Conservation (phyloP, 2,888 invertebrate genomes). For the Microctonus brassicae region DNA sequence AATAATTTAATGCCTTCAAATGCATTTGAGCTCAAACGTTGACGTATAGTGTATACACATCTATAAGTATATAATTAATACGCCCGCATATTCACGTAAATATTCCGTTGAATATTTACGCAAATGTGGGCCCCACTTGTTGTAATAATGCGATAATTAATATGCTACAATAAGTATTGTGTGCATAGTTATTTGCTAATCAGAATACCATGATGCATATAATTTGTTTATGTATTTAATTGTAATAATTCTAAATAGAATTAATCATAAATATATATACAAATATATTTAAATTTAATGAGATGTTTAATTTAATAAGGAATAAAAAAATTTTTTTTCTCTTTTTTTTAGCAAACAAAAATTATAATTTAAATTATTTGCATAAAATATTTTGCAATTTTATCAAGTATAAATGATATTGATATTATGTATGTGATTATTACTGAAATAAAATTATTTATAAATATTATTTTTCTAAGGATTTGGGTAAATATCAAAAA, state of each 20-base stretch:
- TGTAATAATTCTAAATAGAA: too few relatives aligned
- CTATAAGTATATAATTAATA: constrained; percentile 23
- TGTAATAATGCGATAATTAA: constrained; percentile 21
- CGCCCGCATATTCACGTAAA: constrained; percentile 15
- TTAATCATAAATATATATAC: too few relatives aligned
- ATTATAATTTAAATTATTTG: too few relatives aligned
- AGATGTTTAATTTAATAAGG: too few relatives aligned
- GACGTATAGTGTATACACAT: constrained; percentile 4
- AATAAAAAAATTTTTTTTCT: too few relatives aligned
- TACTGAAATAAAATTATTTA: too few relatives aligned
- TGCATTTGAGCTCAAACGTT: constrained; percentile 3
- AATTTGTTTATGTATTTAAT: background rate
- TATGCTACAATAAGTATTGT: background rate
- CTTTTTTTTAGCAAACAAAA: too few relatives aligned
- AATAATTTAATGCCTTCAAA: constrained; percentile 18
- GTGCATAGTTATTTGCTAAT: background rate
- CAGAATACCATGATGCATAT: background rate
- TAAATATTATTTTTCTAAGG: constrained; percentile 5
- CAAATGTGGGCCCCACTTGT: constrained; percentile 13
- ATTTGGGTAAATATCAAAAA: constrained; percentile 30
- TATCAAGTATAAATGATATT: too few relatives aligned
- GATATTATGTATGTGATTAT: too few relatives aligned
- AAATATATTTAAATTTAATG: too few relatives aligned
- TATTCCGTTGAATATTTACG: constrained; percentile 21
- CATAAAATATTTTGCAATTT: too few relatives aligned